A percentile compares a stretch with the other conserved stretches of the same genome.
Conservation (phyloP, 1,140 invertebrate genomes). For the Drosophila santomea region DNA sequence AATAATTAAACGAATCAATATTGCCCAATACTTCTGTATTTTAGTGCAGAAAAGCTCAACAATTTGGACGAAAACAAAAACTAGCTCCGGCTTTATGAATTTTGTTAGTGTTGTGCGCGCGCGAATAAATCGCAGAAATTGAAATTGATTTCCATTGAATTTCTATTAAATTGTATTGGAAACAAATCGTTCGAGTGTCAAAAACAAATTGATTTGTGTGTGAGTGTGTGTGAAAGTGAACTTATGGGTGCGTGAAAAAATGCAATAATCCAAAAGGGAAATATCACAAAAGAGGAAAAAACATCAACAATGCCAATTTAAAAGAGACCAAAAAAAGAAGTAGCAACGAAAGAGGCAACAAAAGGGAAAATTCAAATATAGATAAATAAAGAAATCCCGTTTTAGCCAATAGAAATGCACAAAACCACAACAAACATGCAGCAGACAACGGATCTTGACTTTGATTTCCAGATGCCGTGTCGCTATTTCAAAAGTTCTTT, state of each 20-base stretch:
- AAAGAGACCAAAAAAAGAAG: conserved; percentile 8
- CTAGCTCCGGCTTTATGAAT: neutral
- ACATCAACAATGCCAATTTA: conserved; percentile 63
- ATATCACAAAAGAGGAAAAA: conserved; percentile 21
- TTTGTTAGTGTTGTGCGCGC: conserved; percentile 10
- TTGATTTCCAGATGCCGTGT: conserved; percentile 83
- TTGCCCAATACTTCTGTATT: no score
- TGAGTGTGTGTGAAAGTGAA: conserved; percentile 5
- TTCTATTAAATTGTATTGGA: conserved; percentile 14
- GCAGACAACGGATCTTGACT: conserved; percentile 61
- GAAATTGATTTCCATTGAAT: conserved; percentile 35
- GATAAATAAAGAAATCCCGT: conserved; percentile 15
- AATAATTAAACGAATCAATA: no score
- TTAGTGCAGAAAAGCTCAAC: neutral
- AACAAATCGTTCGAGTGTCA: conserved; percentile 34
- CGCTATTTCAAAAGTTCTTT: conserved; percentile 84
- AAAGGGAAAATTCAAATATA: no score
- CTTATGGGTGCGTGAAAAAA: conserved; percentile 64
- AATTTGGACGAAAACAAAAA: neutral
- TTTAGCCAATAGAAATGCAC: conserved; percentile 3
- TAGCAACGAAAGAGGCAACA: neutral
- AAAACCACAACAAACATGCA: conserved; percentile 54
- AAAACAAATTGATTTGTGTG: conserved; percentile 29
- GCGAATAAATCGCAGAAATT: conserved; percentile 9
- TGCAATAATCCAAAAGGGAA: conserved; percentile 60